Evolutionary conservation across 2,113 vertebrate species (phyloP).

Genomic region (Nothoprocta pentlandii): DNA sequence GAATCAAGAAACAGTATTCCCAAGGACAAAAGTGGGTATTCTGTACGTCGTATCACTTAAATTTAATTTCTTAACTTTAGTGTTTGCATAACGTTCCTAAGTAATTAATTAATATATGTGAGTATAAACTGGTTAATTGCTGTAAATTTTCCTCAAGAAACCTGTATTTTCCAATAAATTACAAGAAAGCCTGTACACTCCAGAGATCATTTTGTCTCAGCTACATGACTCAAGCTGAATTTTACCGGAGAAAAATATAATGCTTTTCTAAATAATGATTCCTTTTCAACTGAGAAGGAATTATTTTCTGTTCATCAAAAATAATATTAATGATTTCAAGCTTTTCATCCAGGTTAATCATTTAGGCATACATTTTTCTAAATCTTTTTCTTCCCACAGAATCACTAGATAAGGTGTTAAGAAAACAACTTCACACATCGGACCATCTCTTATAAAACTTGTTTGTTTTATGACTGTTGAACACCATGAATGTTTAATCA

Average conservation of each 20-base stretch:
- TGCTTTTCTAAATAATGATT: not conserved
- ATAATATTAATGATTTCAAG: not conserved
- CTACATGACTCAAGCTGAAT: not conserved
- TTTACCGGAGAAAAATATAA: not conserved
- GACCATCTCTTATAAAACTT: not conserved
- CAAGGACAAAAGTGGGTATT: not conserved
- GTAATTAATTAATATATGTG: not conserved
- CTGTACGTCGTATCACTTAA: not conserved
- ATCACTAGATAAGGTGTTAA: too few relatives aligned
- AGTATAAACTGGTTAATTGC: not conserved
- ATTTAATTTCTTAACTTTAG: not conserved
- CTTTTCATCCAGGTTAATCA: not conserved
- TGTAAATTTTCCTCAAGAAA: not conserved
- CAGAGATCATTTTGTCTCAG: not conserved
- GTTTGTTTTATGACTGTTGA: not conserved
- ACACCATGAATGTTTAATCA: not conserved
- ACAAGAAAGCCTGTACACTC: not conserved
- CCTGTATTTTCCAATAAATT: not conserved
- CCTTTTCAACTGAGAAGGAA: not conserved
- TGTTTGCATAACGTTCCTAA: too few relatives aligned
- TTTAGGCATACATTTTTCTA: not conserved
- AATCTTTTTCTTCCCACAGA: not conserved
- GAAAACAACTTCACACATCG: rapidly evolving
- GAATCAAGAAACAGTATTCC: rapidly evolving
- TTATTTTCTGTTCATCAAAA: not conserved